Percentiles rank a stretch among this genome's conserved stretches.
phyloP scores from a whole-genome alignment of 2,888 invertebrate species.

The Pseudeuparius sepicola region DNA sequence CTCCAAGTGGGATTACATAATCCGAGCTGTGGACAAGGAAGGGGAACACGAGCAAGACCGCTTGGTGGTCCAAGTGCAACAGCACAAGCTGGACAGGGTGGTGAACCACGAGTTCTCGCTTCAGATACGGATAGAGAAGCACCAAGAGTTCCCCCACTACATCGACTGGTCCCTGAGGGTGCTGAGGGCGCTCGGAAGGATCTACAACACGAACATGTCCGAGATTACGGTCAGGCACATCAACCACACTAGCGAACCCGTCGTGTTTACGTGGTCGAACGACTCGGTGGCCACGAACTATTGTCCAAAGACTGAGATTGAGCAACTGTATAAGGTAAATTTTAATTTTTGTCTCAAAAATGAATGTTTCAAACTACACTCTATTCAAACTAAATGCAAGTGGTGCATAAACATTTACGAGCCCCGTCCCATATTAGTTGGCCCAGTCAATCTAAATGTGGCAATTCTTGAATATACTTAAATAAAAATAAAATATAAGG shows the following conservation, averaged over 20 bases:
- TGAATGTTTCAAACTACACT: no score
- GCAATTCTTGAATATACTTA: no score
- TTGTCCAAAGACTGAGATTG: slow-evolving; percentile 69
- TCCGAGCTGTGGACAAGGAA: slow-evolving; percentile 72
- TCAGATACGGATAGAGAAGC: slow-evolving; percentile 53
- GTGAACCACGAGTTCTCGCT: slow-evolving; percentile 76
- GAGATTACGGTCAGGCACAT: slow-evolving; percentile 61
- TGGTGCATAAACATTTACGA: no score
- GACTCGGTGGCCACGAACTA: slow-evolving; percentile 68
- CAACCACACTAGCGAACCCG: slow-evolving; percentile 49
- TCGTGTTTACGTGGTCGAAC: slow-evolving; percentile 75
- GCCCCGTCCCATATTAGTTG: no score
- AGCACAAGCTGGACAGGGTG: slow-evolving; percentile 66
- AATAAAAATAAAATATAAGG: no score
- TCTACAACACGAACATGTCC: slow-evolving; percentile 50
- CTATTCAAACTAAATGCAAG: no score
- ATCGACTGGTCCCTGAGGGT: slow-evolving; percentile 72
- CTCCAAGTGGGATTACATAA: slow-evolving; percentile 69
- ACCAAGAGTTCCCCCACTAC: slow-evolving; percentile 49
- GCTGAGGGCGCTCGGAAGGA: slow-evolving; percentile 47
- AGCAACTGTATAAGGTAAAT: slow-evolving; percentile 54
- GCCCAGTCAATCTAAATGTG: no score
- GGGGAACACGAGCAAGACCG: slow-evolving; percentile 61
- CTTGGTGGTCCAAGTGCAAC: slow-evolving; percentile 70
- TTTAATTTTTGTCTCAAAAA: neutral